Percentiles rank a stretch among this genome's conserved stretches.
phyloP scores from a whole-genome alignment of 1,140 invertebrate genomes.

The Orius laevigatus region DNA sequence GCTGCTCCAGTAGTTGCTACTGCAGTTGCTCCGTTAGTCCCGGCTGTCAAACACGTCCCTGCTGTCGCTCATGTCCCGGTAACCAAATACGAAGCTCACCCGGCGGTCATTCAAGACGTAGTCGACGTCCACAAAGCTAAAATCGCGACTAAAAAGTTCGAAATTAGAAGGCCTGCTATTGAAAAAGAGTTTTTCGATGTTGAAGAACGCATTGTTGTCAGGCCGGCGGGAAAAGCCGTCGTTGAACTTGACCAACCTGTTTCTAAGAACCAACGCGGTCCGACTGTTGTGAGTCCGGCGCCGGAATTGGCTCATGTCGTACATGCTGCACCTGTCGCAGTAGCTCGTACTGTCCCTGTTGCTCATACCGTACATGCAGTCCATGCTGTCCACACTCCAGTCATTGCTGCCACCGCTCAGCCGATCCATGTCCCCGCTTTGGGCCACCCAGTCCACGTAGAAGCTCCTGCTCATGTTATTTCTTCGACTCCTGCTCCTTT shows the following conservation, averaged over 20 bases:
- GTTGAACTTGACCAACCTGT: constrained; percentile 41
- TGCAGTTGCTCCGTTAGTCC: constrained; percentile 27
- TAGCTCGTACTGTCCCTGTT: neutral
- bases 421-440: constrained; percentile 6
- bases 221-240: constrained; percentile 42
- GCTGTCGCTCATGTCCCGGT: constrained; percentile 33
- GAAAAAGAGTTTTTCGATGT: constrained; percentile 50
- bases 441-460: neutral
- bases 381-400: constrained; percentile 1
- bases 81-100: constrained; percentile 32
- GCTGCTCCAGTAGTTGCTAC: constrained; percentile 23
- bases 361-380: constrained; percentile 4
- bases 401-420: constrained; percentile 4
- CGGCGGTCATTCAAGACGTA: constrained; percentile 33
- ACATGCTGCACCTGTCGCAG: constrained; percentile 18
- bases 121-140: constrained; percentile 36
- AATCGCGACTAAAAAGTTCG: constrained; percentile 30
- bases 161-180: constrained; percentile 43
- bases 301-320: constrained; percentile 19
- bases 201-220: constrained; percentile 40
- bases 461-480: neutral
- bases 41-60: constrained; percentile 32
- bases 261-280: constrained; percentile 37
- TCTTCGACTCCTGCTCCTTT: constrained; percentile 6
- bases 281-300: constrained; percentile 26